Base-by-base conservation (phyloP, 2,113 vertebrate species). In the Pygoscelis antarcticus region DNA sequence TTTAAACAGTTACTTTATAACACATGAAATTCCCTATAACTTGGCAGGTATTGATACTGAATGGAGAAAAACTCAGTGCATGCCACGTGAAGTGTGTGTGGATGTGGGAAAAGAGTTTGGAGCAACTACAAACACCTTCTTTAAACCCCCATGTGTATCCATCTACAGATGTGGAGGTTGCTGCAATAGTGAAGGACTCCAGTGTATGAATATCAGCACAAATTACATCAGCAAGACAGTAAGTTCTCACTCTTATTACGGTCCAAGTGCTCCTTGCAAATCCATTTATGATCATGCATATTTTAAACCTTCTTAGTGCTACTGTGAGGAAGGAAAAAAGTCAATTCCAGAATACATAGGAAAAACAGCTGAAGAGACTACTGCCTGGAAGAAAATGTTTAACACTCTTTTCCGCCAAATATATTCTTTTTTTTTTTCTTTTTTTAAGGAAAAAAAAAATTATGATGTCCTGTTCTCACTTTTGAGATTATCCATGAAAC, bases 101-200 rank as follows among this genome's bases (percentile, higher is more conserved):
- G 99, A 99, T 98, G 99, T 99, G 98, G 99, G 99, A 98, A 99
- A 99, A 98, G 99, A 99, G 98, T 99, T 99, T 98, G 99, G 99
- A 98, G 99, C 99, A 96, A 98, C 99, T 93, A 99, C 99, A 98
- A 99, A 99, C 99, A 99, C 99, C 98, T 99, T 99, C 99, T 99
- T 99, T 99, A 99, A 99, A 99, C 99, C 99, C 89, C 99, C 99
- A 96, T 99, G 99, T 99, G 99, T 99, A 98, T 99, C 99, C 98
- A 98, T 99, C 98, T 99, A 99, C 99, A 99, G 99, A 99, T 99
- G 99, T 99, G 99, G 99, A 97, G 99, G 99, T 94, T 99, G 99
- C 99, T 99, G 99, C 98, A 99, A 99, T 98, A 99, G 99, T 27
- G 99, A 99, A 98, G 99, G 99, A 94, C 98, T 98, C 93, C 99